These are phyloP conservation scores for Arenaria interpres DNA, from an alignment of 2,113 vertebrate genomes.

Conservation along the genomic window DNA sequence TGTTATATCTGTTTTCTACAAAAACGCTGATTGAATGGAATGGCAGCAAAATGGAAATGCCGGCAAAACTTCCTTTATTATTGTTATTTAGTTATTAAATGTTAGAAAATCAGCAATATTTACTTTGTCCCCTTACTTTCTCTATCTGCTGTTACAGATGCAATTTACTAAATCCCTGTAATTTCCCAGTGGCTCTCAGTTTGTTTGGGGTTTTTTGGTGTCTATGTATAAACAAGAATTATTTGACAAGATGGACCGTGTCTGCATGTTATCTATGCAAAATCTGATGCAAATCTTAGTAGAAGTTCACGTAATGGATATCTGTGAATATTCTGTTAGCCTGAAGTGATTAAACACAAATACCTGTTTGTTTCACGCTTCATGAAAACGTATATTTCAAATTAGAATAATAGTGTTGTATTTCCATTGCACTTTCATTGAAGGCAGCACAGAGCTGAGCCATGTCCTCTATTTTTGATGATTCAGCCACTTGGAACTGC, in stretches of 20 bases:
- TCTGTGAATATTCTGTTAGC: background rate
- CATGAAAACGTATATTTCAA: accelerated
- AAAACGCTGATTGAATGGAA: accelerated
- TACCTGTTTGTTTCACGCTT: background rate
- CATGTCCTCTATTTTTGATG: background rate
- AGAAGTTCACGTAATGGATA: accelerated
- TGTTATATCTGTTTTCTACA: accelerated
- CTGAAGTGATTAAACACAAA: background rate
- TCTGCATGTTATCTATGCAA: accelerated
- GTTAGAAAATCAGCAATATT: accelerated
- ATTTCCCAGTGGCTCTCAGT: background rate
- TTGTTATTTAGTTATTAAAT: background rate
- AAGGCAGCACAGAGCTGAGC: background rate
- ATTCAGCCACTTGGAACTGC: accelerated
- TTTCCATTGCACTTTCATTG: background rate
- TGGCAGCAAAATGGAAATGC: background rate
- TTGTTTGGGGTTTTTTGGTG: background rate
- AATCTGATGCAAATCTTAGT: background rate
- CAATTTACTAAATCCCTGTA: background rate
- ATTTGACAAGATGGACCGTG: background rate
- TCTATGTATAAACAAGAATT: accelerated
- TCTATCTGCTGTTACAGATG: background rate
- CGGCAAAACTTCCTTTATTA: accelerated
- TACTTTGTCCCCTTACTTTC: accelerated
- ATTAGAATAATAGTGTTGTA: background rate